Conservation (phyloP, 2,888 invertebrate genomes). For the Lasioglossum vierecki region DNA sequence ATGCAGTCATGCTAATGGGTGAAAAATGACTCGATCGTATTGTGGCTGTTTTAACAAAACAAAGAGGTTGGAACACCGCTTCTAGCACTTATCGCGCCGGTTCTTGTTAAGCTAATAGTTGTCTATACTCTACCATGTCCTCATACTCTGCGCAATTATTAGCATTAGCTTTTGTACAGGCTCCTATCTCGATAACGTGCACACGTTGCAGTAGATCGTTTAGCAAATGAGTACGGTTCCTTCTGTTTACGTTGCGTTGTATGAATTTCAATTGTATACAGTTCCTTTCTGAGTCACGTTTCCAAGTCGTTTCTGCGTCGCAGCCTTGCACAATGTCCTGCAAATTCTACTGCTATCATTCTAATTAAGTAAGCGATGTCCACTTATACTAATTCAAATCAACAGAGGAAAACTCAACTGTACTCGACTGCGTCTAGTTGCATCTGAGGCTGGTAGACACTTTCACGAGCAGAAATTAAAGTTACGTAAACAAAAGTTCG, state of each 20-base stretch:
- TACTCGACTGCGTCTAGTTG: background rate
- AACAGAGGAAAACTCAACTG: background rate
- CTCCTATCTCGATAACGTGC: constrained; percentile 7
- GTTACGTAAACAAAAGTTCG: no score
- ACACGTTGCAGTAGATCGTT: background rate
- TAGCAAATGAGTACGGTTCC: background rate
- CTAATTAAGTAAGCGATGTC: background rate
- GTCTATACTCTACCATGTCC: background rate
- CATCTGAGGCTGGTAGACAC: background rate
- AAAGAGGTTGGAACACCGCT: background rate
- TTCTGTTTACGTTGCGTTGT: background rate
- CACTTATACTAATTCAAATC: background rate
- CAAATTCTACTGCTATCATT: background rate
- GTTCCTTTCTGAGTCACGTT: background rate
- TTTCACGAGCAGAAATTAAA: no score
- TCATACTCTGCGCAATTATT: background rate
- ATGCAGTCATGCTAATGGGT: background rate
- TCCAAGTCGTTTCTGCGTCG: background rate
- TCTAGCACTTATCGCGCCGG: background rate
- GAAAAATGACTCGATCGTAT: background rate
- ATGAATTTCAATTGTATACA: background rate
- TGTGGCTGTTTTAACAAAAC: background rate
- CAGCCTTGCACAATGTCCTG: background rate
- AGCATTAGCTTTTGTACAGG: constrained; percentile 1
- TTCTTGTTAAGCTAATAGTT: constrained; percentile 6